Base-by-base conservation (phyloP, 2,113 vertebrate species). In the Sterrhoptilus dennistouni region DNA sequence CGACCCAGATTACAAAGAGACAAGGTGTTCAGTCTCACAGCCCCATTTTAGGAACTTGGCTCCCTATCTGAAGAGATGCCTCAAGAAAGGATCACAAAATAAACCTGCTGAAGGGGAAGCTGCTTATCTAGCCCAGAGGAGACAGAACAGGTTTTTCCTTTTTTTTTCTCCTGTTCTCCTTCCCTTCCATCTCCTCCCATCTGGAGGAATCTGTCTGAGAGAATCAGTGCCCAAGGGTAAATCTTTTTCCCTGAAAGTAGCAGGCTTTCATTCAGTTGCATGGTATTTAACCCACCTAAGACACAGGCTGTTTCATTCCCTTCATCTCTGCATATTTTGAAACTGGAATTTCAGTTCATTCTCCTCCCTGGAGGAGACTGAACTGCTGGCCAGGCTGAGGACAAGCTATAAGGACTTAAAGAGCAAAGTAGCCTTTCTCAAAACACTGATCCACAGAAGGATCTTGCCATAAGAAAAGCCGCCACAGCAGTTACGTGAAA, bases 51-150 rank as follows among this genome's bases (percentile, higher is more conserved):
- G 79, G 74, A 95, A 76, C 28, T 85, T 80, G 83, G 75, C 75
- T 92, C 29, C 50, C 75, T 90, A 29, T 69, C 83, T 90, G 82
- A 93, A 88, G 45, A 77, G 36, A 69, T 80, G 83, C 75, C 75
- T 92, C 57, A 80, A 78, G 92, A 95, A 90, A 94, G 63, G 79
- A 94, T 92, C 78, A 90, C 53, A 69, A 68, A 83, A 84, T 76
- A 93, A 96, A 86, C 31, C 63, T 80, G 82, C 85, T 6, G 2
- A 77, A 92, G 45, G 78, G 36, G 57, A 92, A 94, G 66, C n/a
- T 1, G 2, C 33, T 93, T 96, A 88, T 80, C 94, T 92, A 88
- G 75, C 75, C 83, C 66, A 79, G 21, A 93, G 63, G 70, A 93
- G 49, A 83, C 70, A 53, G 82, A 94, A 86, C 50, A 86, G 84